Evolutionary conservation across 2,797 vertebrate genomes (phyloP).

Genomic region (Muraenolepis orangiensis): DNA sequence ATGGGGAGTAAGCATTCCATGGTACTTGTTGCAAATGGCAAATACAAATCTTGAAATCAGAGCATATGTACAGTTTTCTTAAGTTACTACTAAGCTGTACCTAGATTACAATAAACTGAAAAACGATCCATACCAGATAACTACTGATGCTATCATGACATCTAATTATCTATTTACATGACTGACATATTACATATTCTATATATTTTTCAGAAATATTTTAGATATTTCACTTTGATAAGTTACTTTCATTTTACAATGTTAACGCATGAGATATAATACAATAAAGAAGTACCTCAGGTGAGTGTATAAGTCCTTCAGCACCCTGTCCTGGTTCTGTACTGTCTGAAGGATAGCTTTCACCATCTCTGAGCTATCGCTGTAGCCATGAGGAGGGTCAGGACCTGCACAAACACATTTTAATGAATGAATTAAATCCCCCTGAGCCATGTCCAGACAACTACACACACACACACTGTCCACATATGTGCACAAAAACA

Average conservation of each 20-base stretch:
- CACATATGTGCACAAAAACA: background rate
- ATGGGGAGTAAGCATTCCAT: no score
- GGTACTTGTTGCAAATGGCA: no score
- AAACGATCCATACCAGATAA: background rate
- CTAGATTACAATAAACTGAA: background rate
- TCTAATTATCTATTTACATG: background rate
- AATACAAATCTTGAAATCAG: background rate
- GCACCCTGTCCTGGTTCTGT: slow-evolving; percentile 93
- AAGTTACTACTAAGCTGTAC: background rate
- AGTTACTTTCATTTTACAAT: background rate
- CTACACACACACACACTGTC: background rate
- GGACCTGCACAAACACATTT: slow-evolving; percentile 57
- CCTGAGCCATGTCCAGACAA: background rate
- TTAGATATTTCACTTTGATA: background rate
- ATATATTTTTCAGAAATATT: background rate
- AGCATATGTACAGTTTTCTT: background rate
- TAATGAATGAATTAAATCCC: background rate
- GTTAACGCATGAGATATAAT: background rate
- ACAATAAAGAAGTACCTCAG: slow-evolving; percentile 79
- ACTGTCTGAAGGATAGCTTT: slow-evolving; percentile 93
- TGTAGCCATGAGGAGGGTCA: slow-evolving; percentile 89
- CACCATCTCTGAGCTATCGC: slow-evolving; percentile 97
- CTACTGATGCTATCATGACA: background rate
- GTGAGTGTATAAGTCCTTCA: slow-evolving; percentile 94
- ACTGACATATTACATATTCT: background rate